Evolutionary conservation across 1,140 invertebrate genomes (phyloP), one percentile per base, ranked within the genome.

Genomic region (Drosophila persimilis): DNA sequence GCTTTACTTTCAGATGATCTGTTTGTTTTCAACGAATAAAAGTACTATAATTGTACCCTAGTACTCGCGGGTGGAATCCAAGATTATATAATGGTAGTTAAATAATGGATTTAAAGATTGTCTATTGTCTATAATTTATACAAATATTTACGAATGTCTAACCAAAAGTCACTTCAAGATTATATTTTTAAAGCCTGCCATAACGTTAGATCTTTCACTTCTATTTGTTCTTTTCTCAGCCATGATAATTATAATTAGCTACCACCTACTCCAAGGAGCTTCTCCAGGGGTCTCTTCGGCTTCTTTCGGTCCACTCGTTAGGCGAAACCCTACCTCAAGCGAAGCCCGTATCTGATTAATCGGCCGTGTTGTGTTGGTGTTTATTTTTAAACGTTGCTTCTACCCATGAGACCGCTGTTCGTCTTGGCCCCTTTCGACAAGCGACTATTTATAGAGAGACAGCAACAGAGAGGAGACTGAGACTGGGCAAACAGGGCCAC

Each of bases 251-350:
- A 54, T 65, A 26, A 66, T 52, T 31, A 54, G 29, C 41, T 20
- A 8, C 29, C n/a, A 43, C 57, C 62, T 39, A 11, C 9, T 11
- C 31, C 31, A 20, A 20, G 20, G 20, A 1, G 29, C 6, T 7
- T 26, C 20, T 20, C 24, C 24, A 31, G 29, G 29, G 6, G 31
- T 9, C 3, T 31, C 31, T 35, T 35, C 8, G 29, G 26, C 3
- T 31, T 52, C 50, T 57, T 48, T 43, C 45, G 35, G 35, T 56
- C 17, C 3, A 29, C 29, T 35, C 5, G 20, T 50, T 35, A n/a
- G 53, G 15, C 20, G 57, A 48, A 81, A 83, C 80, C 75, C 76
- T 83, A 83, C 65, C 80, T 52, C 76, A 83, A 83, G 65, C 56
- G 67, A 35, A 45, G 20, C 15, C 35, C 65, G 56, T 60, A 69